phyloP scores from a whole-genome alignment of 2,797 vertebrate genomes.

The Synaphobranchus kaupii region DNA sequence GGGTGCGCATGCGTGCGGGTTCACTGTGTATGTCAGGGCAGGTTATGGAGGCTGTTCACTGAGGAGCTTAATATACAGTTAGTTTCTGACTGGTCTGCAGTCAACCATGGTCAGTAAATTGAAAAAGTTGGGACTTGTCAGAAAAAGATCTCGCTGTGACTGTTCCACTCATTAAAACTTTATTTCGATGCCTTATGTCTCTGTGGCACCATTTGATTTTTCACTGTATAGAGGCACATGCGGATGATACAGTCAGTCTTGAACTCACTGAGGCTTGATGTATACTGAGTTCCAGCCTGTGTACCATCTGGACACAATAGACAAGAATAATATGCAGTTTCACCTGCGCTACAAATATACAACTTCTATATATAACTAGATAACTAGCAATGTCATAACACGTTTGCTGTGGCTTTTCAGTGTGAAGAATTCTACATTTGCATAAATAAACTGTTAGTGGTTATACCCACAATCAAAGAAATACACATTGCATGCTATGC shows the following conservation, averaged over 20 bases:
- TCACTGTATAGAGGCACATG: not conserved
- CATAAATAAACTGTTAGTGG: not conserved
- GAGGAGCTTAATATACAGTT: constrained; percentile 3
- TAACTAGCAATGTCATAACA: not conserved
- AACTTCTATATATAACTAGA: not conserved
- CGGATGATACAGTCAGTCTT: not conserved
- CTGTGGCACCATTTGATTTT: constrained; percentile 4
- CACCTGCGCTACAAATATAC: not conserved
- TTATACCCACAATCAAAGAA: not conserved
- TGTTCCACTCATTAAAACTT: not conserved
- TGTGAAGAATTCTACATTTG: not conserved
- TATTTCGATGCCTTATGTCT: not conserved
- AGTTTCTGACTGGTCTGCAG: not conserved
- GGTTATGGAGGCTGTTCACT: not conserved
- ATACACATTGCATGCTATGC: not conserved
- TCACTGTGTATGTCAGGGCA: constrained; percentile 36
- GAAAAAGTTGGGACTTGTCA: not conserved
- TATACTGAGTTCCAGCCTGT: not conserved
- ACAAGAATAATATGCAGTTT: not conserved
- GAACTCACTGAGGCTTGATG: not conserved
- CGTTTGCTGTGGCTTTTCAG: not conserved
- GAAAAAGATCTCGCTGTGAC: not conserved
- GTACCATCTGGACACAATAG: not conserved
- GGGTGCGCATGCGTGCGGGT: constrained; percentile 14
- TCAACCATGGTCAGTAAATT: constrained; percentile 2